Evolutionary conservation across 1,140 invertebrate species (phyloP), one percentile per base, ranked within the genome.

Genomic region (Drosophila truncata): DNA sequence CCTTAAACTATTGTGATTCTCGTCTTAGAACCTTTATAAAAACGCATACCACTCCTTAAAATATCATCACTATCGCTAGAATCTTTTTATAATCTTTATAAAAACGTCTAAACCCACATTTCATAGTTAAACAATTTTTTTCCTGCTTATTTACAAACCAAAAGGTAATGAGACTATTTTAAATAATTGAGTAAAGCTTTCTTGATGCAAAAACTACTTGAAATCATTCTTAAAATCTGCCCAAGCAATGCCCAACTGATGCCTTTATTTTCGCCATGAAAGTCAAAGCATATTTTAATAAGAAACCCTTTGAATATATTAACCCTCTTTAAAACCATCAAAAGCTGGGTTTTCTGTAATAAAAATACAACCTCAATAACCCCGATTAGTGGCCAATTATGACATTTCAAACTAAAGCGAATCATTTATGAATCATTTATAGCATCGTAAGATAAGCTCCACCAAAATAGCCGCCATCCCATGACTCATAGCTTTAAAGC

Each of bases 351-450:
- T 23, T 14, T 23, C 5, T 20, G 11, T 46, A 9, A 47, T 47
- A 9, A 18, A 52, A 33, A 16, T 42, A 42, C 4, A 42, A 25
- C 27, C 13, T 6, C 13, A 18, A 31, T 18, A 61, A 61, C 3
- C 27, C 57, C 20, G 41, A 63, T 58, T 63, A 58, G 60, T 29
- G 33, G 60, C 25, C 33, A 39, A 52, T 70, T 70, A 52, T 49
- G 66, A 44, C n/a, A 31, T 33, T 33, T 18, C 10, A 10, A 50
- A 67, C 29, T 55, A 31, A 37, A 44, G 37, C 33, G 18, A 20
- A 39, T 47, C 55, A 70, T 70, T 47, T 67, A 70, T 70, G 63
- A 70, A 67, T 70, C 66, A 70, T 70, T 70, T 70, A 62, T 67
- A 29, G 63, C 66, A 55, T 70, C 66, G 33, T 3, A 18, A 55